Base-by-base conservation (phyloP, 2,888 invertebrate genomes). In the Sphinx pinastri region DNA sequence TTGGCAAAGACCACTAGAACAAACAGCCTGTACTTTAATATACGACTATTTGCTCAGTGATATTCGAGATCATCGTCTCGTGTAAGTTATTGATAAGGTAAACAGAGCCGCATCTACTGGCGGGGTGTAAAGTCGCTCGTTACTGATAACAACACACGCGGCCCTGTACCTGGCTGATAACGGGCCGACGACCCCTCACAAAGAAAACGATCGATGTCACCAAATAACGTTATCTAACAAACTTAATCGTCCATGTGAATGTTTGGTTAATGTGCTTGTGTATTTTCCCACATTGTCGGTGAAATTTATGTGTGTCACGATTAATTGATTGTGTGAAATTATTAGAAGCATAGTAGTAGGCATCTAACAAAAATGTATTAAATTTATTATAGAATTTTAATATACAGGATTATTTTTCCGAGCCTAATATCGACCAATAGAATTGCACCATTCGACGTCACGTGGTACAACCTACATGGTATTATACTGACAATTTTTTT, bases 101-200 rank as follows among this genome's bases (percentile, higher is more conserved):
- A 19, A 63, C 63, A 25, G 63, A 49, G 49, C 16, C 60, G 60
- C 63, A 13, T 63, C 16, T 63, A 47, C 19, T 63, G 38, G 16
- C 16, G 38, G 58, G 14, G 54, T 38, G 25, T 25, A 31, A 49
- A 45, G 31, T 6, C 25, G 58, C 49, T 68, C 52, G 10, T 12
- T 45, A 13, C 47, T 51, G 49, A 68, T 49, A 68, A 69, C 47
- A 38, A 25, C 45, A 31, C 47, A 58, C 57, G 58, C 70, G 66
- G 63, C 68, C 60, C 55, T 57, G 68, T 71, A 71, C 71, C 71
- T 71, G 71, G 47, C 16, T 38, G 71, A 71, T 71, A 71, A 68
- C 51, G 47, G 71, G 13, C 13, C 71, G 57, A 49, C 63, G 71
- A 71, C 60, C 68, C 55, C 49, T 38, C 63, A 45, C 60, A 47